Evolutionary conservation across 2,113 vertebrate species (phyloP), one percentile per base, ranked within the genome.

Genomic region (Pelobates fuscus): DNA sequence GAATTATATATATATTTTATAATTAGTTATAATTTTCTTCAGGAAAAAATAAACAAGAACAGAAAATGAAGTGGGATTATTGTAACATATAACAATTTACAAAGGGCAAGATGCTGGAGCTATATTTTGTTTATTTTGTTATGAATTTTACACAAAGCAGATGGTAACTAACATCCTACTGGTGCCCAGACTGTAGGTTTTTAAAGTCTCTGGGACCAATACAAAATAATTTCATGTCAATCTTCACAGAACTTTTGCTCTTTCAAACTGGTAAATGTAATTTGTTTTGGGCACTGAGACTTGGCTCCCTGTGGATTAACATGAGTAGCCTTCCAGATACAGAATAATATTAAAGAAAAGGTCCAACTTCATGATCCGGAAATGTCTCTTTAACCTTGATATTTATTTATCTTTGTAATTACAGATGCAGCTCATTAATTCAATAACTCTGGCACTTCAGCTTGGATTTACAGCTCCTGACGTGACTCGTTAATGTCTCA

Each of bases 351-450:
- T 7, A 59, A 70, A 59, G 32, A 18, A 32, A 25, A 60, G 57
- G 30, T 43, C 30, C 54, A 26, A 24, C 29, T 43, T 8, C 14
- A 12, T 43, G 8, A 26, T 14, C 55, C 68, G 12, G 20, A 43
- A n/a, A 25, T 15, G 24, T 70, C 54, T 70, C 23, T 12, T 32
- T 54, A 60, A 70, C 69, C 69, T 71, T 46, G 57, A 60, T 71
- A 61, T 23, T 71, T 71, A 71, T 71, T 60, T 46, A 70, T 70
- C 32, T 59, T 37, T 54, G 26, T 46, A 71, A 71, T 61, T 61
- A 71, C 15, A 29, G 37, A 18, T 20, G 18, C 17, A 44, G 69
- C 32, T 60, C 69, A 61, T 71, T 71, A 71, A 61, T 44, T 20
- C 18, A 12, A 43, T 44, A 43, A 59, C 14, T 20, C 21, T 17